phyloP scores from a whole-genome alignment of 2,888 invertebrate species.

The Platycnemis pennipes region DNA sequence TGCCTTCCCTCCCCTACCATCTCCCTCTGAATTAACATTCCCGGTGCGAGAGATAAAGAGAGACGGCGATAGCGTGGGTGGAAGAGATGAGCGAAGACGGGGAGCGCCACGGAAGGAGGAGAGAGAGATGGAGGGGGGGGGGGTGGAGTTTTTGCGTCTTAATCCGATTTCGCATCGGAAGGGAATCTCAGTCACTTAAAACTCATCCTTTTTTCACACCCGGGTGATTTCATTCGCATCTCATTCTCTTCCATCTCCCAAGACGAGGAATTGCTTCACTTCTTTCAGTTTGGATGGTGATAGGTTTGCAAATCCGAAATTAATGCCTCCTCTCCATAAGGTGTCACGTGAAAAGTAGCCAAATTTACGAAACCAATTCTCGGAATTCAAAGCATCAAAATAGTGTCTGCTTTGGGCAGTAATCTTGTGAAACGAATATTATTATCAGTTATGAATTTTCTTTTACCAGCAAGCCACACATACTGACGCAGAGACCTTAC shows the following conservation, averaged over 20 bases:
- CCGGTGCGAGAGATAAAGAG: neutral
- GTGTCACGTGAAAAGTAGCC: neutral
- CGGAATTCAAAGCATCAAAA: too few relatives aligned
- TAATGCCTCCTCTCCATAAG: neutral
- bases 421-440: too few relatives aligned
- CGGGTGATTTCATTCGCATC: conserved; percentile 32
- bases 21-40: conserved; percentile 23
- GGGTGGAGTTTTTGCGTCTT: conserved; percentile 21
- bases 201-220: conserved; percentile 20
- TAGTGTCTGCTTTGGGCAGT: too few relatives aligned
- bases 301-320: neutral
- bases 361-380: neutral
- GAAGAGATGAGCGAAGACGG: neutral
- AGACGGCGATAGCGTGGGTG: neutral
- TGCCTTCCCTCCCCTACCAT: neutral
- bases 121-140: neutral
- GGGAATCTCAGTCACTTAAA: conserved; percentile 44
- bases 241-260: neutral
- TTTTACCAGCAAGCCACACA: too few relatives aligned
- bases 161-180: conserved; percentile 33
- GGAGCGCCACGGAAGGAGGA: neutral
- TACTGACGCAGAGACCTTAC: too few relatives aligned
- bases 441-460: too few relatives aligned
- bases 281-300: conserved; percentile 1
- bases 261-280: neutral